These are phyloP conservation scores for Oncorhynchus nerka DNA, from an alignment of 2,113 vertebrate genomes.

Conservation along the genomic window DNA sequence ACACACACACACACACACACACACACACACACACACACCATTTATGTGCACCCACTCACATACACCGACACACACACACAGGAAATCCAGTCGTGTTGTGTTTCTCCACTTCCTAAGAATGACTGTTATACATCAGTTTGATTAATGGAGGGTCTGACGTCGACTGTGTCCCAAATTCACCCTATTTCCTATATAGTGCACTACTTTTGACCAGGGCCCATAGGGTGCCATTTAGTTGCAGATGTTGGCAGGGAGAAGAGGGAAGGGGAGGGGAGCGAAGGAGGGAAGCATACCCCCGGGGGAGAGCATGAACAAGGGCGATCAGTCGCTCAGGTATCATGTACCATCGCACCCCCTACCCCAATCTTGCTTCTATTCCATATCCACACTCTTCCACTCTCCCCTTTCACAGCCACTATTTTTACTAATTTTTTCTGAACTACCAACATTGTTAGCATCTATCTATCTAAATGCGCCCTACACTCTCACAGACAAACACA, in stretches of 20 bases:
- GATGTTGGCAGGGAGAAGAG: too few species aligned
- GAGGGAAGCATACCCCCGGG: slow-evolving; percentile 40
- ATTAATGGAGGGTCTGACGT: slow-evolving; percentile 63
- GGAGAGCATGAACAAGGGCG: slow-evolving; percentile 32
- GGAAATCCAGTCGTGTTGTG: slow-evolving; percentile 54
- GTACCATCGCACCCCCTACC: slow-evolving; percentile 14
- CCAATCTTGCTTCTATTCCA: background rate
- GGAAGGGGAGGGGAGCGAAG: background rate
- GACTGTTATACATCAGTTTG: slow-evolving; percentile 60
- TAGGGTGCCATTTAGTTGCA: background rate
- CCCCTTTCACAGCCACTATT: too few species aligned
- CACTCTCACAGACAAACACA: slow-evolving; percentile 22
- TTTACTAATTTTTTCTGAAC: background rate
- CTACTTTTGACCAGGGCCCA: too few species aligned
- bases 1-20: too few species aligned
- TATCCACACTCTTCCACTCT: too few species aligned
- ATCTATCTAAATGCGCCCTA: slow-evolving; percentile 18
- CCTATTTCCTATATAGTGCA: too few species aligned
- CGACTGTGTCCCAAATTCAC: slow-evolving; percentile 21
- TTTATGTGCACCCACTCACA: too few species aligned
- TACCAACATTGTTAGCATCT: slow-evolving; percentile 27
- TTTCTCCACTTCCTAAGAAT: slow-evolving; percentile 40
- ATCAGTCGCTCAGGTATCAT: slow-evolving; percentile 2
- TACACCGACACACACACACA: slow-evolving; percentile 15
- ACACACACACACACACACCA: too few species aligned